These are phyloP conservation scores for Pyrocephalus nanus DNA, from an alignment of 2,797 vertebrate genomes.

Conservation along the genomic window DNA sequence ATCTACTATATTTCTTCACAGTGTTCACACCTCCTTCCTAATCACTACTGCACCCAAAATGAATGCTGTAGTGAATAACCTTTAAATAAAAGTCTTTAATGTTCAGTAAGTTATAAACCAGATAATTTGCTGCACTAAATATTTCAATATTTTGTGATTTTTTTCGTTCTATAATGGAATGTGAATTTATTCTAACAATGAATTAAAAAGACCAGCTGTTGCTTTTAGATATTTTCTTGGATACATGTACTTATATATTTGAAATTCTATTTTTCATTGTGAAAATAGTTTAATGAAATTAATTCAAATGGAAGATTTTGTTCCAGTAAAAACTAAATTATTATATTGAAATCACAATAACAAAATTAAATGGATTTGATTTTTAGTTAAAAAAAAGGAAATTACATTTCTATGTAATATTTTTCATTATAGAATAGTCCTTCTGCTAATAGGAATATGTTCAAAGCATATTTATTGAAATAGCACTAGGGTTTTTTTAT, in stretches of 20 bases:
- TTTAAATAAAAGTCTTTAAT: neutral
- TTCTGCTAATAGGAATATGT: neutral
- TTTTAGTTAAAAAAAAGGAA: neutral
- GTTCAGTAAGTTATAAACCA: neutral
- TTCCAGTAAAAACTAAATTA: neutral
- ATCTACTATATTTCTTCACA: neutral
- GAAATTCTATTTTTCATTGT: neutral
- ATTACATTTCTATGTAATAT: neutral
- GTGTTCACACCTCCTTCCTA: neutral
- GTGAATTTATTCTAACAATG: neutral
- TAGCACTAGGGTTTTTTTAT: neutral
- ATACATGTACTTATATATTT: neutral
- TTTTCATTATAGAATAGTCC: neutral
- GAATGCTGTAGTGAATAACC: neutral
- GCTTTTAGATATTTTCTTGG: neutral
- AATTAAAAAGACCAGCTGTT: neutral
- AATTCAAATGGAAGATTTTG: neutral
- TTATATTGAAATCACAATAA: neutral
- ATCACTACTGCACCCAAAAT: neutral
- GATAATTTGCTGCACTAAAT: neutral
- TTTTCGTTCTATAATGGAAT: neutral
- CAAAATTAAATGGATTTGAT: rapidly evolving
- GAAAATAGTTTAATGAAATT: neutral
- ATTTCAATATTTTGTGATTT: neutral
- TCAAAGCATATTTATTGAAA: neutral